Evolutionary conservation across 2,888 invertebrate species (phyloP).

Genomic region (Epirrhoe alternata): DNA sequence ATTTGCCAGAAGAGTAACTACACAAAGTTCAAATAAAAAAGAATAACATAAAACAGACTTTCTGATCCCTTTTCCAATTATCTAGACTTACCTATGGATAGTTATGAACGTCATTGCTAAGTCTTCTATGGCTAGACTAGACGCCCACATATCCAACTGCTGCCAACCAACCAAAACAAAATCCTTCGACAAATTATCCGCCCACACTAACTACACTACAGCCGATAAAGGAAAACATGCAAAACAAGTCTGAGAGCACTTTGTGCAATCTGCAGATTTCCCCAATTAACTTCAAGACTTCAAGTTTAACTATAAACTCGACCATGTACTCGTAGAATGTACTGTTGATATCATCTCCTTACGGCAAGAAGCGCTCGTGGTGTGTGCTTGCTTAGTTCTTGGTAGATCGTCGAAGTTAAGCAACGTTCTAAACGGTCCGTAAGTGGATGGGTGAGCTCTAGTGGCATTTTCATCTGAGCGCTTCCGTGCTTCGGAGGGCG

Average conservation of each 20-base stretch:
- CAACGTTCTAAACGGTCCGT: too few relatives aligned
- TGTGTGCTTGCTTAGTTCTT: too few relatives aligned
- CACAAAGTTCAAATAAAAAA: background rate
- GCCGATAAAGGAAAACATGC: constrained; percentile 19
- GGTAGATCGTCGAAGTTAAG: too few relatives aligned
- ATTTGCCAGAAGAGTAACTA: constrained; percentile 7
- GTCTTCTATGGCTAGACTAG: constrained; percentile 15
- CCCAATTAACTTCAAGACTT: constrained; percentile 14
- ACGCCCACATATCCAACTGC: constrained; percentile 17
- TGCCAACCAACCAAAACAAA: constrained; percentile 13
- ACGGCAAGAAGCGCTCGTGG: too few relatives aligned
- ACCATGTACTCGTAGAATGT: background rate
- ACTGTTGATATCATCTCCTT: constrained; percentile 2
- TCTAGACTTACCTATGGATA: background rate
- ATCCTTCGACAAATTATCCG: constrained; percentile 15
- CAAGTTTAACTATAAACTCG: background rate
- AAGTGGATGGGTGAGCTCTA: too few relatives aligned
- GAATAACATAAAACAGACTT: background rate
- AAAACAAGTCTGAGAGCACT: constrained; percentile 17
- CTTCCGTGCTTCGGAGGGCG: too few relatives aligned
- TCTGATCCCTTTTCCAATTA: background rate
- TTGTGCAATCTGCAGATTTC: constrained; percentile 18
- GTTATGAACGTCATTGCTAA: background rate
- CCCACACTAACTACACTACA: constrained; percentile 21
- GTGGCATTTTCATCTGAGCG: too few relatives aligned